Evolutionary conservation across 2,888 invertebrate species (phyloP).

Genomic region (Epirrhoe tristata): DNA sequence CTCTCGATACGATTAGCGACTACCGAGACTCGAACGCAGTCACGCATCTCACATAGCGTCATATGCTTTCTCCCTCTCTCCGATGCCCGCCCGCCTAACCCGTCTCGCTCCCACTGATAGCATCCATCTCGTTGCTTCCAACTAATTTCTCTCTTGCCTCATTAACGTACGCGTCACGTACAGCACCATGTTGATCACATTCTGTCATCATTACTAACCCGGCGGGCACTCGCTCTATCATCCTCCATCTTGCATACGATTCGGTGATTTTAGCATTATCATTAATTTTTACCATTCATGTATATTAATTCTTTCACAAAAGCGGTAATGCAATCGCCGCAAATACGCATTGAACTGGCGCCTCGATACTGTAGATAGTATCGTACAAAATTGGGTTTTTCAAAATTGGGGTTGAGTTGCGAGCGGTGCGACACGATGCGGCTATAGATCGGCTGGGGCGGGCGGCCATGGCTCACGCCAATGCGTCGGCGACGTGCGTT

Average conservation of each 20-base stretch:
- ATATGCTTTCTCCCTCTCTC: conserved; percentile 78
- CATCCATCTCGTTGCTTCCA: conserved; percentile 81
- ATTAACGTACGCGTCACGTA: conserved; percentile 71
- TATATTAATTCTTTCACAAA: conserved; percentile 84
- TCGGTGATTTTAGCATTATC: conserved; percentile 73
- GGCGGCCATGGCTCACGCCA: conserved; percentile 54
- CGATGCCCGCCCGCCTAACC: conserved; percentile 81
- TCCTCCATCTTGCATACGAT: conserved; percentile 65
- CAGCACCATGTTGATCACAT: conserved; percentile 68
- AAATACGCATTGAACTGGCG: conserved; percentile 65
- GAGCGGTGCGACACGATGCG: conserved; percentile 41
- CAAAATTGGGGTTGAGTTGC: conserved; percentile 51
- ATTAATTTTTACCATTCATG: conserved; percentile 66
- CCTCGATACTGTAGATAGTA: conserved; percentile 47
- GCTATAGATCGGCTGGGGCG: conserved; percentile 61
- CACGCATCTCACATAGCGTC: conserved; percentile 79
- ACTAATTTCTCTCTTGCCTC: conserved; percentile 70
- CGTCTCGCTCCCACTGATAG: conserved; percentile 71
- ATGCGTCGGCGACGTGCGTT: conserved; percentile 83
- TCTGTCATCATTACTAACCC: conserved; percentile 65
- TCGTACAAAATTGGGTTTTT: conserved; percentile 61
- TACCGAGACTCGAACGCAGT: conserved; percentile 66
- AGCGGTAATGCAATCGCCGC: conserved; percentile 85
- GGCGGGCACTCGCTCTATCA: conserved; percentile 63
- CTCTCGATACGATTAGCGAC: conserved; percentile 73